A percentile compares a stretch with the other conserved stretches of the same genome.
Evolutionary conservation across 2,113 vertebrate species (phyloP).

Genomic region (Delphinapterus leucas): DNA sequence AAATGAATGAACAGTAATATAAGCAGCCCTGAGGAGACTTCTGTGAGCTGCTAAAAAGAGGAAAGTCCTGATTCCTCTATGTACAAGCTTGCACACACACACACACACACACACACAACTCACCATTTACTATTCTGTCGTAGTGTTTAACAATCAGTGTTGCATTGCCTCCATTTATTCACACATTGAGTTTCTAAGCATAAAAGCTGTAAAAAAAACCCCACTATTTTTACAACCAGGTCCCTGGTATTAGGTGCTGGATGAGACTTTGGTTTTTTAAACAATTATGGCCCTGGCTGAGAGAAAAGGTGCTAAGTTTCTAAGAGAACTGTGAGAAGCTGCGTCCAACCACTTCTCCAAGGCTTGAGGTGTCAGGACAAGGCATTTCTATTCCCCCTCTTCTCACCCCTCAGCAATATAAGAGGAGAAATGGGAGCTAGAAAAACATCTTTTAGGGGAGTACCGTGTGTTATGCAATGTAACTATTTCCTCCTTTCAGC

Average conservation of each 20-base stretch:
- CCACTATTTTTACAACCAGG: slow-evolving; percentile 14
- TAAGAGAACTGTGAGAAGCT: slow-evolving; percentile 35
- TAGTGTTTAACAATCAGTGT: not conserved
- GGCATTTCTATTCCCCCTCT: not conserved
- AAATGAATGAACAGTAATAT: not conserved
- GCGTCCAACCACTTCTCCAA: not conserved
- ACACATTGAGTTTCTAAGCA: not conserved
- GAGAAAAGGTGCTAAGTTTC: slow-evolving; percentile 1
- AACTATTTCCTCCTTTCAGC: not conserved
- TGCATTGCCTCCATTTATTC: not conserved
- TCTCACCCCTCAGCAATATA: not conserved
- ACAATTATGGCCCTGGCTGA: not conserved
- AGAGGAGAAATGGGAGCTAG: not conserved
- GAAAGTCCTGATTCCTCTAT: not conserved
- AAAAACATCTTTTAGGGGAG: not conserved
- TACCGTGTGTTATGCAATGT: not conserved
- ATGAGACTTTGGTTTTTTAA: not conserved
- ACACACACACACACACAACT: not conserved
- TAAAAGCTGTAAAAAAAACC: not conserved
- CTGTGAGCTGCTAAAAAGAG: not conserved
- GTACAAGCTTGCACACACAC: not conserved
- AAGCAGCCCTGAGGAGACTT: not conserved
- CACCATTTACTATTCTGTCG: not conserved
- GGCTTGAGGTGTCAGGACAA: not conserved
- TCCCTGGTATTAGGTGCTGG: not conserved